Conservation (phyloP, 2,888 invertebrate genomes). For the Hyppa rectilinea region DNA sequence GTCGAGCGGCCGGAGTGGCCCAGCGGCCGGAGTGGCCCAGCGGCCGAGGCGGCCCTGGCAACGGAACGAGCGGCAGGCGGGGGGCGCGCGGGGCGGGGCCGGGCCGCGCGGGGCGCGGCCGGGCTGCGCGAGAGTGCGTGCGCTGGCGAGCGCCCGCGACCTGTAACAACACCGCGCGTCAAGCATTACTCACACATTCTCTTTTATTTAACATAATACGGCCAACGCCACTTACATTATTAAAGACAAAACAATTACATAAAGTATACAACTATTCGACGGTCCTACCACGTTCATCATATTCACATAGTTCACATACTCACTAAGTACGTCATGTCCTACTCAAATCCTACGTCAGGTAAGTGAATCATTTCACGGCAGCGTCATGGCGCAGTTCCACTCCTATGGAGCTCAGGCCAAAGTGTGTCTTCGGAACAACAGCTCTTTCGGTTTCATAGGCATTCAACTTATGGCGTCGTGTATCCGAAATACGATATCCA, state of each 20-base stretch:
- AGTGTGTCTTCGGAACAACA: background rate
- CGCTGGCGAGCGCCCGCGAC: slow-evolving; percentile 72
- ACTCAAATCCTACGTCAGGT: background rate
- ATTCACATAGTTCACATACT: background rate
- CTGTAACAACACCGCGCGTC: slow-evolving; percentile 67
- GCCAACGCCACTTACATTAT: background rate
- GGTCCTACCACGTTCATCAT: no score
- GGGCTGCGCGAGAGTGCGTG: slow-evolving; percentile 54
- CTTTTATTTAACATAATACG: background rate
- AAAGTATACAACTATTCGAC: background rate
- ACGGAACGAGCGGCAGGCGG: slow-evolving; percentile 51
- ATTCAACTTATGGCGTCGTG: no score
- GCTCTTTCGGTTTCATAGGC: background rate
- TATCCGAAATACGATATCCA: background rate
- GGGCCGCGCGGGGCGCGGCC: slow-evolving; percentile 42
- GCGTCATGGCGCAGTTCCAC: no score
- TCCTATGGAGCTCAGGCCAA: background rate
- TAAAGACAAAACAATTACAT: background rate
- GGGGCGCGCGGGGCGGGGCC: slow-evolving; percentile 37
- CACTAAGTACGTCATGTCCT: background rate
- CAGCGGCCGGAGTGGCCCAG: slow-evolving; percentile 23
- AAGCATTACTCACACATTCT: background rate
- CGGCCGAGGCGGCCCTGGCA: slow-evolving; percentile 32
- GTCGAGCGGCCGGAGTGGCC: slow-evolving; percentile 30
- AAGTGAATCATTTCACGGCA: background rate